Conservation (phyloP, 2,797 vertebrate genomes). For the Sternarchorhynchus goeldii region DNA sequence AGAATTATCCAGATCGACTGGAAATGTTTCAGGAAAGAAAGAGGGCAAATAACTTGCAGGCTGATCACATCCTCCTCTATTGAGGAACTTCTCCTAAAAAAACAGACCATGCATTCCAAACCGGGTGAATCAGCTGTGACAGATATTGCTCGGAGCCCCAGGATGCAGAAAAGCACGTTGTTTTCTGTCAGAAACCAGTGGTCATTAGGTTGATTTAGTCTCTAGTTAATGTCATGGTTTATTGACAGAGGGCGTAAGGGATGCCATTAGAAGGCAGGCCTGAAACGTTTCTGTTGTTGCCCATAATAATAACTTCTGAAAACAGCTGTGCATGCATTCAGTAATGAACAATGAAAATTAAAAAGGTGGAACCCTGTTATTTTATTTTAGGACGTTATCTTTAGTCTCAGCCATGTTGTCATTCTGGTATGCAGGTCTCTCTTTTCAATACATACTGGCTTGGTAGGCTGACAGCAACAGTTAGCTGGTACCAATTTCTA, state of each 20-base stretch:
- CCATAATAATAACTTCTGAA: background rate
- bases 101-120: background rate
- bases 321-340: conserved; percentile 7
- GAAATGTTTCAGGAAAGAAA: background rate
- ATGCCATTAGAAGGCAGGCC: conserved; percentile 20
- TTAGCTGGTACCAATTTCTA: too few species aligned
- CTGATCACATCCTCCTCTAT: too few species aligned
- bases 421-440: too few species aligned
- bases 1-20: background rate
- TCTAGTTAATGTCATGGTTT: conserved; percentile 31
- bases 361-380: too few species aligned
- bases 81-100: background rate
- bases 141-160: conserved; percentile 18
- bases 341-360: too few species aligned
- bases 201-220: conserved; percentile 36
- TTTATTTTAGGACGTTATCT: too few species aligned
- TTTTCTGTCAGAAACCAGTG: conserved; percentile 23
- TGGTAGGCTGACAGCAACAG: too few species aligned
- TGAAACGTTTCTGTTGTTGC: background rate
- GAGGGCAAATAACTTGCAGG: too few species aligned
- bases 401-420: too few species aligned
- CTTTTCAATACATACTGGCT: too few species aligned
- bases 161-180: conserved; percentile 23
- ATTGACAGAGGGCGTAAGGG: conserved; percentile 37
- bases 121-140: conserved; percentile 1